These are phyloP conservation scores for Camponotus vicinus DNA, from an alignment of 1,140 invertebrate genomes.

Conservation along the genomic window DNA sequence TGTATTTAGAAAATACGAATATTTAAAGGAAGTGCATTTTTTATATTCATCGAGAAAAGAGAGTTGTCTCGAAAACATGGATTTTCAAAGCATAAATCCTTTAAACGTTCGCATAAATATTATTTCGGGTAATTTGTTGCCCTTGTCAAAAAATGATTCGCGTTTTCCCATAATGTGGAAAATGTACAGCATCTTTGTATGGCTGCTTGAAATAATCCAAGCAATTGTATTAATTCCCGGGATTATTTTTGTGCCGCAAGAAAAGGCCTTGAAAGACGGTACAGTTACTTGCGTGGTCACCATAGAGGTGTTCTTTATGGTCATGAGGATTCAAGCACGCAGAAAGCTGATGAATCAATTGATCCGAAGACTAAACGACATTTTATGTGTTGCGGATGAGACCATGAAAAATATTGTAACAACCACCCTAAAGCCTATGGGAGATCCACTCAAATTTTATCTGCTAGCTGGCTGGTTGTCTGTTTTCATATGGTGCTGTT, in stretches of 20 bases:
- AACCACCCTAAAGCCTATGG: neutral
- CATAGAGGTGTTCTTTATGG: constrained; percentile 21
- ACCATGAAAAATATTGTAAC: constrained; percentile 11
- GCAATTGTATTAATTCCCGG: constrained; percentile 15
- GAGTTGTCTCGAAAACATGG: neutral
- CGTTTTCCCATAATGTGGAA: neutral
- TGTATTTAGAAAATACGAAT: neutral
- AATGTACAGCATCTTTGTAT: constrained; percentile 5
- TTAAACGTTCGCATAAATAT: constrained; percentile 20
- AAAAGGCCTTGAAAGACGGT: constrained; percentile 11
- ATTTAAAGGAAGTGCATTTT: neutral
- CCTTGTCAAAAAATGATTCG: neutral
- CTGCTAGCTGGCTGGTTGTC: neutral
- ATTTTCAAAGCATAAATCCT: constrained; percentile 25
- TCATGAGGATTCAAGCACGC: neutral
- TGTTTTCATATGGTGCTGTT: neutral
- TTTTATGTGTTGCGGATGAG: neutral
- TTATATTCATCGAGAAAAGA: neutral
- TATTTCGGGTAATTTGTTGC: constrained; percentile 31
- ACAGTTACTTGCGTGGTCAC: constrained; percentile 1
- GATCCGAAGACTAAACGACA: neutral
- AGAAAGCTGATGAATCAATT: constrained; percentile 14
- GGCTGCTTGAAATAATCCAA: constrained; percentile 21
- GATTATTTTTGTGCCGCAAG: neutral
- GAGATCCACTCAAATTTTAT: constrained; percentile 23